A percentile compares a stretch with the other conserved stretches of the same genome.
These are phyloP conservation scores for Acrobasis suavella DNA, from an alignment of 2,888 invertebrate genomes.

Conservation along the genomic window DNA sequence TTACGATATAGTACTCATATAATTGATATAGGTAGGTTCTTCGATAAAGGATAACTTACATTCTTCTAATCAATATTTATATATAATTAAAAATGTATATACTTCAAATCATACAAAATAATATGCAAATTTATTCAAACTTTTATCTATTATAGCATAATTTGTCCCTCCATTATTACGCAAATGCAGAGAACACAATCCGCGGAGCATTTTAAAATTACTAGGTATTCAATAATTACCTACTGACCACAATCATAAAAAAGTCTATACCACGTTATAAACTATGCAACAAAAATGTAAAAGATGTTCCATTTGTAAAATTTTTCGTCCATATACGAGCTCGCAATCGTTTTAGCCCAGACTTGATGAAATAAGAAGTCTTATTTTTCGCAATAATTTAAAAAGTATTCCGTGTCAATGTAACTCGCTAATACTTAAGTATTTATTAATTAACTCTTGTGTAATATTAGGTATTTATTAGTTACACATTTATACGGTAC, in stretches of 20 bases:
- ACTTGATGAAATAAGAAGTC: background rate
- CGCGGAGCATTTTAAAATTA: background rate
- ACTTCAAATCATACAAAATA: background rate
- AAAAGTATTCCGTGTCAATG: constrained; percentile 1
- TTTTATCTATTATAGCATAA: background rate
- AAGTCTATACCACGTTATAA: background rate
- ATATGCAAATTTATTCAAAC: background rate
- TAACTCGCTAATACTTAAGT: background rate
- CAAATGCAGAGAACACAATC: background rate
- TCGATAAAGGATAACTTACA: too few species aligned
- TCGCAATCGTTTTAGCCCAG: background rate
- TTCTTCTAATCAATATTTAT: too few species aligned
- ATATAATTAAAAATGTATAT: too few species aligned
- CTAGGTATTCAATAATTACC: background rate
- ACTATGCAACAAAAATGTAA: background rate
- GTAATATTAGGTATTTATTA: background rate
- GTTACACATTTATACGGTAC: constrained; percentile 32
- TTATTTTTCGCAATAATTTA: constrained; percentile 17
- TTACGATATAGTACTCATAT: too few species aligned
- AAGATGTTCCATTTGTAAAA: background rate
- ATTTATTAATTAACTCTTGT: background rate
- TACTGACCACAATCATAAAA: background rate
- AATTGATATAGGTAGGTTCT: too few species aligned
- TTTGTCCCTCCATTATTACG: background rate
- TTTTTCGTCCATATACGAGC: background rate